Base-by-base conservation (phyloP, 1,140 invertebrate genomes). In the Drosophila parabipectinata region DNA sequence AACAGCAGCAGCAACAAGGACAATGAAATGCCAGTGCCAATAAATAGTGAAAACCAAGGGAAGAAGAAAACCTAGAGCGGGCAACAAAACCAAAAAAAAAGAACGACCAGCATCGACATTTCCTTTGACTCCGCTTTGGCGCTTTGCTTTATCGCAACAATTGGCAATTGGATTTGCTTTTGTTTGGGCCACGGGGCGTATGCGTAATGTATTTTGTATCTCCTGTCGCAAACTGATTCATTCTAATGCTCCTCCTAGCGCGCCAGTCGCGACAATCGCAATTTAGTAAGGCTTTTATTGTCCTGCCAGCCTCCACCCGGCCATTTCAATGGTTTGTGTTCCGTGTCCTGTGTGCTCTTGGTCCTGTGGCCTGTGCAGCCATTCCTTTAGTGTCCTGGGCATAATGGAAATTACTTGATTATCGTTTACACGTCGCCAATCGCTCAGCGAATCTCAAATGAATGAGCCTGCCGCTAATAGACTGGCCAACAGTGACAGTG, bases 391-490 rank as follows among this genome's bases (percentile, higher is more conserved):
- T 37, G 34, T 37, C 21, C 15, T 50, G 24, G 51, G 60, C 77
- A 85, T 87, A 87, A 85, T 85, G 82, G 82, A 88, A 87, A 87
- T 87, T 87, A 88, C 82, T 87, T 87, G 82, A 87, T 87, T 87
- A 87, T 87, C 82, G 82, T 87, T 88, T 88, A 78, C 78, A 87
- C 83, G 82, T 87, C 83, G 82, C 83, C 82, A 85, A 85, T 85
- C 82, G 82, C 82, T 85, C 78, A 87, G 64, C 54, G 67, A 51
- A 52, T 62, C 67, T 71, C 54, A 53, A 69, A 63, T 77, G 72
- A 74, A 74, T 74, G 71, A 44, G 62, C 37, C 30, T 39, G 32
- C 21, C 21, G 59, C 69, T 73, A 74, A 74, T 74, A 74, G 69
- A 76, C 62, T 18, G 2, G 7, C 18, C 15, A n/a, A 24, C 30